Conservation (phyloP, 2,888 invertebrate genomes). For the Zaprionus bogoriensis region DNA sequence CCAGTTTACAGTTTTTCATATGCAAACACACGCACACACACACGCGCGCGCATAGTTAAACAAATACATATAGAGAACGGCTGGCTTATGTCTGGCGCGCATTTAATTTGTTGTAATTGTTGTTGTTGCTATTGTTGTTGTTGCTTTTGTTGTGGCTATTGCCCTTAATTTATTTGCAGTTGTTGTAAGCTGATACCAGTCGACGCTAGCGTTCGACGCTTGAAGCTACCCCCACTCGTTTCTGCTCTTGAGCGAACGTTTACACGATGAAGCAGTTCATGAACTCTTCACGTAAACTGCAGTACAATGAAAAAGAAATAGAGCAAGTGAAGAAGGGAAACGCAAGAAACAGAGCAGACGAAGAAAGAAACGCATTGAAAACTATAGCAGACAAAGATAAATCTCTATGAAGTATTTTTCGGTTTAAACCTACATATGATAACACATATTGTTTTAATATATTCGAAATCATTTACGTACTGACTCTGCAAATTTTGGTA, state of each 20-base stretch:
- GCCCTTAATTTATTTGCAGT: slow-evolving; percentile 51
- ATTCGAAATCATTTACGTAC: too few relatives aligned
- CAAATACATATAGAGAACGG: neutral
- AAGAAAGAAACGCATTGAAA: too few relatives aligned
- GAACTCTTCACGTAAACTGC: neutral
- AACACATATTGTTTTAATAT: too few relatives aligned
- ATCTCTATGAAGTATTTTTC: too few relatives aligned
- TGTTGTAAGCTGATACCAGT: slow-evolving; percentile 46
- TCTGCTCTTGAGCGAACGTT: slow-evolving; percentile 17
- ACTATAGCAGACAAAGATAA: too few relatives aligned
- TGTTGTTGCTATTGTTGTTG: slow-evolving; percentile 8
- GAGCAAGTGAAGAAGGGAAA: neutral
- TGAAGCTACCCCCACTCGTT: neutral
- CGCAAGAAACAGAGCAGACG: too few relatives aligned
- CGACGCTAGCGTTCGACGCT: too few relatives aligned
- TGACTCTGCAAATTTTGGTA: too few relatives aligned
- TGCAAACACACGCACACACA: slow-evolving; percentile 9
- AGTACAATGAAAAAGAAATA: neutral
- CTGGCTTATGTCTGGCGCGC: slow-evolving; percentile 31
- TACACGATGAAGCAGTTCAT: slow-evolving; percentile 27
- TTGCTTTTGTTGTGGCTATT: slow-evolving; percentile 43
- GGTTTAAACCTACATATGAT: too few relatives aligned
- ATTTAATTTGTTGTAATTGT: slow-evolving; percentile 20
- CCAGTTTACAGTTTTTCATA: slow-evolving; percentile 25
- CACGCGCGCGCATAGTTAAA: neutral